phyloP scores from a whole-genome alignment of 2,888 invertebrate genomes.

The Cosmorhoe ocellata region DNA sequence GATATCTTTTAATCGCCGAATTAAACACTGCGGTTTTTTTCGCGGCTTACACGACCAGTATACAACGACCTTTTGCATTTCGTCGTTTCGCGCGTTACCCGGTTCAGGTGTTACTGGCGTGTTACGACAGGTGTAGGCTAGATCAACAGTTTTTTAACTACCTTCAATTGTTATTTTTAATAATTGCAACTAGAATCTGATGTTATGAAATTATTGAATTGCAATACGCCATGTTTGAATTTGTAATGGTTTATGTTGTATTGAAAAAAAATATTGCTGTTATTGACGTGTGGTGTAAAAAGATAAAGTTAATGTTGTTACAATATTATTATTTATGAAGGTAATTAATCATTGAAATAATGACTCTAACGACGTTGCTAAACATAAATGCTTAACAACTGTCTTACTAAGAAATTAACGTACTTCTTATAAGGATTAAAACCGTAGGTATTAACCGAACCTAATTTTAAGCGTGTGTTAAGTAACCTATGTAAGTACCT shows the following conservation, averaged over 20 bases:
- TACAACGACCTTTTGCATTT: slow-evolving; percentile 27
- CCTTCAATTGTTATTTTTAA: slow-evolving; percentile 46
- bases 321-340: slow-evolving; percentile 25
- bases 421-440: too few species aligned
- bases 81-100: neutral
- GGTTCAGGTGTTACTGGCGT: slow-evolving; percentile 28
- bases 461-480: too few species aligned
- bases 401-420: too few species aligned
- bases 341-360: slow-evolving; percentile 25
- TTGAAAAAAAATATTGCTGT: slow-evolving; percentile 9
- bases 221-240: slow-evolving; percentile 34
- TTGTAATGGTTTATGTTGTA: slow-evolving; percentile 32
- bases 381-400: neutral
- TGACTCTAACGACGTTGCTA: neutral
- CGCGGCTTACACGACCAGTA: slow-evolving; percentile 30
- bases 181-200: slow-evolving; percentile 48
- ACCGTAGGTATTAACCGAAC: too few species aligned
- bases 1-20: slow-evolving; percentile 51
- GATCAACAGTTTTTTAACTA: slow-evolving; percentile 20
- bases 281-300: slow-evolving; percentile 12
- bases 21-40: slow-evolving; percentile 40
- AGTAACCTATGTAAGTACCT: too few species aligned
- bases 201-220: slow-evolving; percentile 39
- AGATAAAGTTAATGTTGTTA: slow-evolving; percentile 19
- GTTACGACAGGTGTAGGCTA: slow-evolving; percentile 39